Base-by-base conservation (phyloP, 2,888 invertebrate species). In the Platerodrilus igneus region DNA sequence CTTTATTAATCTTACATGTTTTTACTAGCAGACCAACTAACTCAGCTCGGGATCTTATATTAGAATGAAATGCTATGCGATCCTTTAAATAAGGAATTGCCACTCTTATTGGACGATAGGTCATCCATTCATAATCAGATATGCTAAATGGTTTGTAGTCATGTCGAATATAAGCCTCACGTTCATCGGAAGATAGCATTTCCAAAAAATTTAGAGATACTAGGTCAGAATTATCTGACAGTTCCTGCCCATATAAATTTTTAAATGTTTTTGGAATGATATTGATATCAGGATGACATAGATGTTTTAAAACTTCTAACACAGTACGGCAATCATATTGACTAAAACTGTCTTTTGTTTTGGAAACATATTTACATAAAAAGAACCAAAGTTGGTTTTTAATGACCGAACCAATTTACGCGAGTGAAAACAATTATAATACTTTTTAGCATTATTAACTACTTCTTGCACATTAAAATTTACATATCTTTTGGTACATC, bases 1-100 rank as follows among this genome's bases (percentile, higher is more conserved):
- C 36, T 3, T 18, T 23, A 19, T 44, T 44, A 18, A 39, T 28
- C 22, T 28, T 39, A 15, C 44, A 44, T n/a, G 44, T 39, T 19
- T 39, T 20, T 2, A 44, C 38, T n/a, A 44, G 22, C 1, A 21
- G 16, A n/a, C 19, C 18, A 2, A 39, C 22, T 6, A 39, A 19
- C n/a, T 35, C 22, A 4, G 28, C 28, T 19, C 38, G 26, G 6
- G 9, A 20, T 6, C 19, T 7, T 11, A 34, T 32, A 20, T 27
- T 19, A 3, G 32, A 39, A 4, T 27, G 27, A 19, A 28, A 15
- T 1, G 30, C 19, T 7, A 44, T 35, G 13, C 15, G 13, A 8
- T 35, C 28, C n/a, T 26, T 15, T 5, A 44, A 23, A 10, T 23
- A 19, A 1, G 44, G 44, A 17, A 44, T 19, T 1, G 44, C 39